A percentile compares a stretch with the other conserved stretches of the same genome.
Evolutionary conservation across 2,797 vertebrate genomes (phyloP).

Genomic region (Anguilla anguilla): DNA sequence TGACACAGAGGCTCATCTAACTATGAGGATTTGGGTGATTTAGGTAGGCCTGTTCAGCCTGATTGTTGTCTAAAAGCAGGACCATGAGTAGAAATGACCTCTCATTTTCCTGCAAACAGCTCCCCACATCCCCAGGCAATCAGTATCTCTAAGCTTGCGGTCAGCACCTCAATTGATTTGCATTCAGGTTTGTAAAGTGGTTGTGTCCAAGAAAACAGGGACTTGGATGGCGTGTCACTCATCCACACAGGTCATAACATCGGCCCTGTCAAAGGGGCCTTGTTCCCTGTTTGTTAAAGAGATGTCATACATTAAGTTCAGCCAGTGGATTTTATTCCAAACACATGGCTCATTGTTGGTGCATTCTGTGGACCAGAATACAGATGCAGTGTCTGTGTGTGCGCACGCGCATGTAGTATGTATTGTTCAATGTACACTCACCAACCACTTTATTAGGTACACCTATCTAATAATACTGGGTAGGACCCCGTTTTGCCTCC

Average conservation of each 20-base stretch:
- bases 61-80: background rate
- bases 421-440: too few species aligned
- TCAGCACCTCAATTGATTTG: conserved; percentile 22
- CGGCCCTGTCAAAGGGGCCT: background rate
- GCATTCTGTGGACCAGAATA: background rate
- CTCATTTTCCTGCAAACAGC: background rate
- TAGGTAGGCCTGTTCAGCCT: background rate
- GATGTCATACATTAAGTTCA: background rate
- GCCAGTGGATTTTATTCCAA: background rate
- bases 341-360: background rate
- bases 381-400: background rate
- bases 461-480: too few species aligned
- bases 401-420: too few species aligned
- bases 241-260: background rate
- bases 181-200: background rate
- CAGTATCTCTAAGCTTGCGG: background rate
- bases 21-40: conserved; percentile 59
- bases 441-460: too few species aligned
- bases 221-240: background rate
- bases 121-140: conserved; percentile 16
- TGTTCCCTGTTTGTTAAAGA: background rate
- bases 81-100: background rate
- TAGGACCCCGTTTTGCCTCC: too few species aligned
- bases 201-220: background rate
- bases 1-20: conserved; percentile 42